These are phyloP conservation scores for Athalia circularis DNA, from an alignment of 2,888 invertebrate genomes.

Conservation along the genomic window DNA sequence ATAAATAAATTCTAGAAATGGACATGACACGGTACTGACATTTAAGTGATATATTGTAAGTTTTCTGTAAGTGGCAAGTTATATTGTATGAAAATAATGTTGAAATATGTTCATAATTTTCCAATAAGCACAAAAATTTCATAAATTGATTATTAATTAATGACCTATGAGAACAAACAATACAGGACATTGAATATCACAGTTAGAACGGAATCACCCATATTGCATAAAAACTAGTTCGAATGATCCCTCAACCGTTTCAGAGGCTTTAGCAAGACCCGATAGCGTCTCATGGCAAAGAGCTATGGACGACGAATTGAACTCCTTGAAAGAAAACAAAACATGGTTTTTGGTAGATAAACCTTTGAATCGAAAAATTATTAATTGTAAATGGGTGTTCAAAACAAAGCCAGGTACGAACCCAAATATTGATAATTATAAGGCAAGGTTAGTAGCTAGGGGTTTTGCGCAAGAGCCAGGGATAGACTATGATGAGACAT, in stretches of 20 bases:
- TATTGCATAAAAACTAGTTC: no score
- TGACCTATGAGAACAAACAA: no score
- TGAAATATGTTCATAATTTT: no score
- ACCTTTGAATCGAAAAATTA: slow-evolving; percentile 48
- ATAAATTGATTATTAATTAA: no score
- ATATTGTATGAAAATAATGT: no score
- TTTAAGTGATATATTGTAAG: no score
- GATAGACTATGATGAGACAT: slow-evolving; percentile 61
- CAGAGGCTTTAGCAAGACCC: slow-evolving; percentile 45
- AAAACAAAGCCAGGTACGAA: slow-evolving; percentile 48
- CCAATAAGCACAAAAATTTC: no score
- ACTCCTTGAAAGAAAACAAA: slow-evolving; percentile 48
- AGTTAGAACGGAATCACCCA: no score
- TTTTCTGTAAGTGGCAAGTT: no score
- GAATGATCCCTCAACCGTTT: slow-evolving; percentile 39
- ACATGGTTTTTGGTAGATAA: slow-evolving; percentile 50
- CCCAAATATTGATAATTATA: slow-evolving; percentile 48
- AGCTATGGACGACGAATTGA: slow-evolving; percentile 53
- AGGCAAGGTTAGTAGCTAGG: slow-evolving; percentile 58
- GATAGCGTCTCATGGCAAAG: slow-evolving; percentile 49
- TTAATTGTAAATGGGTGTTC: slow-evolving; percentile 53
- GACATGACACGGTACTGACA: no score
- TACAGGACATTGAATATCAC: no score
- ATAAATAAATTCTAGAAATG: no score
- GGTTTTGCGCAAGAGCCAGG: slow-evolving; percentile 57